These are phyloP conservation scores for Porites cylindrica DNA, from an alignment of 92 coral and sea anemone species.

Conservation along the genomic window DNA sequence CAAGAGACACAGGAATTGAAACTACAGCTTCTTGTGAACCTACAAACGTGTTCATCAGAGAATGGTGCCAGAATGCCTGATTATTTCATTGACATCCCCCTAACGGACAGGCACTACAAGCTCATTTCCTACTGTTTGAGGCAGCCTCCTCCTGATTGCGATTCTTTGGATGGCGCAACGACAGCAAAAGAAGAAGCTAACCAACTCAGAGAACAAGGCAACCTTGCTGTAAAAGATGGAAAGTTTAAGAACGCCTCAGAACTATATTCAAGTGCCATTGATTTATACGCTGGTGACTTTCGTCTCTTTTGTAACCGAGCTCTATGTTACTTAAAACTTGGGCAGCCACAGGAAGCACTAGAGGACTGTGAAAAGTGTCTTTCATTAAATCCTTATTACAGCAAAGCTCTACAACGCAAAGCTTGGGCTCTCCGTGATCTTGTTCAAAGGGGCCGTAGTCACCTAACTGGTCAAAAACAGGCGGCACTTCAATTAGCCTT, in stretches of 20 bases:
- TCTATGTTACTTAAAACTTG: slow-evolving; percentile 39
- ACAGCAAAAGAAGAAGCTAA: slow-evolving; percentile 43
- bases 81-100: slow-evolving; percentile 64
- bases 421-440: slow-evolving; percentile 83
- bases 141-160: neutral
- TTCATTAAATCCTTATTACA: slow-evolving; percentile 42
- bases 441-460: slow-evolving; percentile 35
- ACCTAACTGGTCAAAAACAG: slow-evolving; percentile 23
- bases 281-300: slow-evolving; percentile 34
- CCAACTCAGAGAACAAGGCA: slow-evolving; percentile 69
- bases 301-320: slow-evolving; percentile 26
- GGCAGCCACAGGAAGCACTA: slow-evolving; percentile 66
- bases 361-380: slow-evolving; percentile 77
- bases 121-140: slow-evolving; percentile 77
- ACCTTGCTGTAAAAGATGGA: slow-evolving; percentile 55
- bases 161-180: neutral
- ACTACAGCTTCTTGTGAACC: slow-evolving; percentile 47
- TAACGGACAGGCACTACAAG: slow-evolving; percentile 56
- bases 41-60: slow-evolving; percentile 19
- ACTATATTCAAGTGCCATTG: slow-evolving; percentile 61
- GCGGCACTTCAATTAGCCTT: slow-evolving; percentile 71
- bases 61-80: slow-evolving; percentile 31
- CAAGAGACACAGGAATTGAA: slow-evolving; percentile 62
- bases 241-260: slow-evolving; percentile 56
- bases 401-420: slow-evolving; percentile 76